Evolutionary conservation across 2,113 vertebrate genomes (phyloP).

Genomic region (Herpailurus yagouaroundi): DNA sequence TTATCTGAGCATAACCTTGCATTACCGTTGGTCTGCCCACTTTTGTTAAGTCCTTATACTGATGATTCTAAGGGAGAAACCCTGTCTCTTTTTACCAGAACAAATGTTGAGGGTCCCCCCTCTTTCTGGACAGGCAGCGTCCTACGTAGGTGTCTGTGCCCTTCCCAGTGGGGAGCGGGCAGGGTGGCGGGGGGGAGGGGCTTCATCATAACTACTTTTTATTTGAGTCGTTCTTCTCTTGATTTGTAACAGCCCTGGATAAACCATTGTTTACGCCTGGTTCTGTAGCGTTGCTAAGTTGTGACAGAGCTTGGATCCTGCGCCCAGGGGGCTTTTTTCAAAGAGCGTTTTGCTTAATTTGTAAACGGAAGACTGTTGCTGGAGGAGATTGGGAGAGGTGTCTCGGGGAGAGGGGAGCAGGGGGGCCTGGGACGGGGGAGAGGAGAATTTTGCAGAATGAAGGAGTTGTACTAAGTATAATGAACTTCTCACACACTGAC

Average conservation of each 20-base stretch:
- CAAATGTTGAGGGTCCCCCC: background rate
- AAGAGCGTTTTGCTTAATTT: background rate
- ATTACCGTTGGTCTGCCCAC: constrained; percentile 59
- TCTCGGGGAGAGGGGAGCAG: background rate
- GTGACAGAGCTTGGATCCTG: background rate
- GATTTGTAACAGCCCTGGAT: background rate
- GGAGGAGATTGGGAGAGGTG: background rate
- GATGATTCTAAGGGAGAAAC: background rate
- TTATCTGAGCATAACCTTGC: constrained; percentile 56
- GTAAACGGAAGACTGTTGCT: background rate
- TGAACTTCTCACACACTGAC: background rate
- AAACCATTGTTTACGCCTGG: background rate
- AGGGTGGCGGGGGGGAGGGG: accelerated
- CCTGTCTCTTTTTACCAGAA: background rate
- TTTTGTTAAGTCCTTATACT: constrained; percentile 70
- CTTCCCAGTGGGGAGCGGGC: background rate
- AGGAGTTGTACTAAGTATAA: too few relatives aligned
- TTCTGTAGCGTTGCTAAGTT: background rate
- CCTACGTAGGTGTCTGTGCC: background rate
- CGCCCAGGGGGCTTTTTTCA: too few relatives aligned
- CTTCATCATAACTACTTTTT: background rate
- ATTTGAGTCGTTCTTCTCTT: background rate
- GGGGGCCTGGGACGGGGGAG: accelerated
- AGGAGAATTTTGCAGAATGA: background rate
- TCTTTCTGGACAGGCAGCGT: background rate